phyloP scores from a whole-genome alignment of 2,797 vertebrate species.

The Urophycis tenuis region DNA sequence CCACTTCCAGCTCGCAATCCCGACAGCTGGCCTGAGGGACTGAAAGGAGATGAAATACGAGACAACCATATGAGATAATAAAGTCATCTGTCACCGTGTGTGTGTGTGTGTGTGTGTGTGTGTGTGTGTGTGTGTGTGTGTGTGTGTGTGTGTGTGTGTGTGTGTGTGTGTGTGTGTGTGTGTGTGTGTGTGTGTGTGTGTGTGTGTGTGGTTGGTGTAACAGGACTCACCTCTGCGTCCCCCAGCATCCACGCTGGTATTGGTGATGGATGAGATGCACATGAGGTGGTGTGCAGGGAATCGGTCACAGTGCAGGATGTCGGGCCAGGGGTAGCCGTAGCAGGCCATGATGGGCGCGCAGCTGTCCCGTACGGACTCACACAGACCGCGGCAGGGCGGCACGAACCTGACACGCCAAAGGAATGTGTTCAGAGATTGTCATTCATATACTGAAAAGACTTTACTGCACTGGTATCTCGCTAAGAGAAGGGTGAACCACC shows the following conservation, averaged over 20 bases:
- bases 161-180: too few species aligned
- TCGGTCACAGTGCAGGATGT: constrained; percentile 76
- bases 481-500: too few species aligned
- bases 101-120: neutral
- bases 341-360: constrained; percentile 81
- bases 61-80: neutral
- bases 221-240: constrained; percentile 66
- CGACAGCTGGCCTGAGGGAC: constrained; percentile 78
- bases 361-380: constrained; percentile 76
- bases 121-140: neutral
- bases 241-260: constrained; percentile 55
- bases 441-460: too few species aligned
- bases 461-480: too few species aligned
- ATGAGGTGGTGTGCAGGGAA: constrained; percentile 78
- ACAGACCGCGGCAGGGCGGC: constrained; percentile 77
- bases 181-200: neutral
- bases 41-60: constrained; percentile 41
- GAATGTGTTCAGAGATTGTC: constrained; percentile 4
- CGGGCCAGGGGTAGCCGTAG: constrained; percentile 80
- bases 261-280: constrained; percentile 74
- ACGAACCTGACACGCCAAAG: constrained; percentile 71
- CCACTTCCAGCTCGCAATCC: constrained; percentile 78
- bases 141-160: too few species aligned
- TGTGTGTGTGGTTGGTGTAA: neutral
- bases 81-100: neutral